These are phyloP conservation scores for Holothuria scabra DNA, from an alignment of 53 echinoderm and acorn worm genomes.

Conservation along the genomic window DNA sequence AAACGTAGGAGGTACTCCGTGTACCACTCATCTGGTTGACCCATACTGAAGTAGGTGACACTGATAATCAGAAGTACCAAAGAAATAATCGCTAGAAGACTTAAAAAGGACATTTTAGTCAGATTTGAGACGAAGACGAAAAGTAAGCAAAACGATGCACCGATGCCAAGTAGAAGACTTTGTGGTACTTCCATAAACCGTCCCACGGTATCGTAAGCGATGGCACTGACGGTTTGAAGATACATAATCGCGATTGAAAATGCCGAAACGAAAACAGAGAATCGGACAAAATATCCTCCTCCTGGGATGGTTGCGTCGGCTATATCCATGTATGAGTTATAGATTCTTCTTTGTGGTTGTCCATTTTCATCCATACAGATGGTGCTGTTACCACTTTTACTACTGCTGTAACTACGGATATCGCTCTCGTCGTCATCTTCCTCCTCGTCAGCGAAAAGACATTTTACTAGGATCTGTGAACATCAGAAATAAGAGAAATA, in stretches of 20 bases:
- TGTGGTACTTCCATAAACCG: background rate
- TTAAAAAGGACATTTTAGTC: conserved; percentile 1
- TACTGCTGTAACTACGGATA: background rate
- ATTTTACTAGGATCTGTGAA: conserved; percentile 20
- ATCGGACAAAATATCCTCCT: background rate
- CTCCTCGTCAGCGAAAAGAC: conserved; percentile 1
- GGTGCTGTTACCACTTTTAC: background rate
- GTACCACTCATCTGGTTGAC: background rate
- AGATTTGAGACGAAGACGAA: conserved; percentile 18
- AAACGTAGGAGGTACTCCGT: background rate
- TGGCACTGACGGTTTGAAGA: conserved; percentile 24
- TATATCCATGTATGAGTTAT: conserved; percentile 34
- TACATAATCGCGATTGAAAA: conserved; percentile 19
- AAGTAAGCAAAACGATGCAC: background rate
- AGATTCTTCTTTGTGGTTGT: too few relatives aligned
- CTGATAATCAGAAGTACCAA: background rate
- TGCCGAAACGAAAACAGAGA: background rate
- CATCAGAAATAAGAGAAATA: too few relatives aligned
- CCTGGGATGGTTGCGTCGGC: conserved; percentile 2
- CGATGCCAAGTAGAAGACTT: background rate
- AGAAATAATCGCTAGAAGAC: conserved; percentile 1
- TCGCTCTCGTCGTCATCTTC: background rate
- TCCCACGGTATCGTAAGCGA: background rate
- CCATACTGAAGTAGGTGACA: background rate
- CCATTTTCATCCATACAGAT: background rate